Conservation (phyloP, 2,113 vertebrate species). For the Procavia capensis region DNA sequence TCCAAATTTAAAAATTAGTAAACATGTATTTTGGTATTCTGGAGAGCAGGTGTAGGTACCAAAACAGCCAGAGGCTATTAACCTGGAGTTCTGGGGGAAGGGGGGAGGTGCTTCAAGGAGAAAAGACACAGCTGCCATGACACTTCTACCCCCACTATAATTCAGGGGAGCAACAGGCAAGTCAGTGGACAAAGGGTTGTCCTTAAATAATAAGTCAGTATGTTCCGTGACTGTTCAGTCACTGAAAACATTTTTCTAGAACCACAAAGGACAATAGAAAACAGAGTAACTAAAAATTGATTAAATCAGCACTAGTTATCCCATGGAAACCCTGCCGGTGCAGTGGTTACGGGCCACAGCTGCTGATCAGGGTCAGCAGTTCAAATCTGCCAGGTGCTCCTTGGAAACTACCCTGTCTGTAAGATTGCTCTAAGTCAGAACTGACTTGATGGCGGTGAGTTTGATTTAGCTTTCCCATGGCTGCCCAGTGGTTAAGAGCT, state of each 20-base stretch:
- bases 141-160: neutral
- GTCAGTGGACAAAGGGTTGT: neutral
- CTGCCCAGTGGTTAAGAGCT: no score
- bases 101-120: neutral
- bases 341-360: no score
- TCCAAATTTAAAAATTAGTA: neutral
- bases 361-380: no score
- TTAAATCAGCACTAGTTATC: neutral
- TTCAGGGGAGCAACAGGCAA: neutral
- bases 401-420: no score
- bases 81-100: neutral
- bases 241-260: constrained; percentile 29
- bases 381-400: no score
- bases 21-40: constrained; percentile 24
- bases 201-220: neutral
- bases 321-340: no score
- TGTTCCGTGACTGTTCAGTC: neutral
- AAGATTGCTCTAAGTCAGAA: no score
- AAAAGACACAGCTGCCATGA: neutral
- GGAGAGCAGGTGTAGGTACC: neutral
- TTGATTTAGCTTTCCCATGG: no score
- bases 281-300: neutral
- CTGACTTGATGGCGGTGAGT: no score
- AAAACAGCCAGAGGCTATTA: constrained; percentile 26
- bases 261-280: neutral